Conservation (phyloP, 1,140 invertebrate genomes). For the Cherax destructor region DNA sequence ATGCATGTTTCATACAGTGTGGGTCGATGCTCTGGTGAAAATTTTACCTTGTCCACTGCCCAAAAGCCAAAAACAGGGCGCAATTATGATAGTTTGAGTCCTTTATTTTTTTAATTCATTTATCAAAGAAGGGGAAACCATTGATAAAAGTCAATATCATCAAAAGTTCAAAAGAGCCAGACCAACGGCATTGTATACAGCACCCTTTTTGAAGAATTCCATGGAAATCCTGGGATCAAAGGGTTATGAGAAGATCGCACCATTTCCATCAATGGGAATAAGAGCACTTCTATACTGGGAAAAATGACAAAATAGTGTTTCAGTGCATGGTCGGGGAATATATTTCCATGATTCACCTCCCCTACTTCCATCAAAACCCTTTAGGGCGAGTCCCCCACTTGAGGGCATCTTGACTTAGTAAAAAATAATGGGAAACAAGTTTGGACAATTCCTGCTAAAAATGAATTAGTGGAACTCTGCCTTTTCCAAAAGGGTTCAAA, state of each 20-base stretch:
- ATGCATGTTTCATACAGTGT: constrained; percentile 74
- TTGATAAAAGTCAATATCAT: constrained; percentile 94
- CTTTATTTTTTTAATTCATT: constrained; percentile 88
- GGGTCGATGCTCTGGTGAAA: constrained; percentile 86
- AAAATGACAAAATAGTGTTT: constrained; percentile 89
- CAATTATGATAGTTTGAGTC: constrained; percentile 91
- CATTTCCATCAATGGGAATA: constrained; percentile 84
- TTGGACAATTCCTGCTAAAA: constrained; percentile 87
- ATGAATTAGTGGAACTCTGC: constrained; percentile 81
- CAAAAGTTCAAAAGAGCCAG: constrained; percentile 94
- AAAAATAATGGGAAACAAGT: constrained; percentile 91
- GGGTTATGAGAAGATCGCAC: constrained; percentile 81
- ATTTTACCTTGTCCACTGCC: constrained; percentile 91
- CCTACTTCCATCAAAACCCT: constrained; percentile 80
- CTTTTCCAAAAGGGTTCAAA: constrained; percentile 82
- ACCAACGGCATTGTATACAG: constrained; percentile 95
- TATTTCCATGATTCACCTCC: constrained; percentile 93
- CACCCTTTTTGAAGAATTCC: constrained; percentile 92
- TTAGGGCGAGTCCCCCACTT: constrained; percentile 94
- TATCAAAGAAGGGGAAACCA: constrained; percentile 91
- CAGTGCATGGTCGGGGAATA: constrained; percentile 90
- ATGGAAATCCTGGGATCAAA: constrained; percentile 83
- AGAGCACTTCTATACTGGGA: constrained; percentile 85
- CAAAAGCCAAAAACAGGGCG: constrained; percentile 91
- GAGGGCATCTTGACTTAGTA: constrained; percentile 88